A percentile compares a stretch with the other conserved stretches of the same genome.
These are phyloP conservation scores for Lepidurus packardi DNA, from an alignment of 1,140 invertebrate genomes.

Conservation along the genomic window DNA sequence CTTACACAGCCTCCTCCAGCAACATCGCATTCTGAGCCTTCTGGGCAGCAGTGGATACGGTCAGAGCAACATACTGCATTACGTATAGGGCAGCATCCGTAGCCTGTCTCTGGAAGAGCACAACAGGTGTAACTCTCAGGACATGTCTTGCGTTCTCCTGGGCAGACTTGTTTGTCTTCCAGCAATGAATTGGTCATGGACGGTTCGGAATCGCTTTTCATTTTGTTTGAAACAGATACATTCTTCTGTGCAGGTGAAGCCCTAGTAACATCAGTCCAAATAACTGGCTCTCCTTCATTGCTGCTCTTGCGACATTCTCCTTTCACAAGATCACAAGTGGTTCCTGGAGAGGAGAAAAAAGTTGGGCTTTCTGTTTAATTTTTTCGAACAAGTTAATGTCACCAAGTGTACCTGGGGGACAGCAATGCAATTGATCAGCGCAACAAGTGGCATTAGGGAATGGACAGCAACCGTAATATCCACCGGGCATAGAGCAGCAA, in stretches of 20 bases:
- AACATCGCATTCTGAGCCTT: slow-evolving; percentile 39
- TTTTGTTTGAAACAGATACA: neutral
- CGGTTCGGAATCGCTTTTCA: neutral
- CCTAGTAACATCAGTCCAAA: neutral
- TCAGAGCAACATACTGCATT: slow-evolving; percentile 39
- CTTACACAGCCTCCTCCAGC: slow-evolving; percentile 29
- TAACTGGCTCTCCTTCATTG: neutral
- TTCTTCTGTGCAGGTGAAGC: neutral
- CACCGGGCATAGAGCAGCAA: slow-evolving; percentile 34
- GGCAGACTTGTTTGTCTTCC: slow-evolving; percentile 6
- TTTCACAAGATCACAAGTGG: slow-evolving; percentile 22
- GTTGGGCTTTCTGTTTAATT: neutral
- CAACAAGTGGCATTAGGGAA: slow-evolving; percentile 35
- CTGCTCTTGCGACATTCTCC: neutral
- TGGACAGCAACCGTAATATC: slow-evolving; percentile 36
- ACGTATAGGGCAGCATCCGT: slow-evolving; percentile 39
- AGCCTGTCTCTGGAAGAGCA: slow-evolving; percentile 34
- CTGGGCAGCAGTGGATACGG: slow-evolving; percentile 40
- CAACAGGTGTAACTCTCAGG: slow-evolving; percentile 38
- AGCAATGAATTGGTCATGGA: no score
- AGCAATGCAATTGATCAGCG: slow-evolving; percentile 36
- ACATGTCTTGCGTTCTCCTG: slow-evolving; percentile 32
- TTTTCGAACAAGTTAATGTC: neutral
- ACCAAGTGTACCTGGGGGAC: slow-evolving; percentile 30
- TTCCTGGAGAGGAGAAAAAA: slow-evolving; percentile 13